Conservation (phyloP, 2,797 vertebrate species). For the Pangasius mekongensis region DNA sequence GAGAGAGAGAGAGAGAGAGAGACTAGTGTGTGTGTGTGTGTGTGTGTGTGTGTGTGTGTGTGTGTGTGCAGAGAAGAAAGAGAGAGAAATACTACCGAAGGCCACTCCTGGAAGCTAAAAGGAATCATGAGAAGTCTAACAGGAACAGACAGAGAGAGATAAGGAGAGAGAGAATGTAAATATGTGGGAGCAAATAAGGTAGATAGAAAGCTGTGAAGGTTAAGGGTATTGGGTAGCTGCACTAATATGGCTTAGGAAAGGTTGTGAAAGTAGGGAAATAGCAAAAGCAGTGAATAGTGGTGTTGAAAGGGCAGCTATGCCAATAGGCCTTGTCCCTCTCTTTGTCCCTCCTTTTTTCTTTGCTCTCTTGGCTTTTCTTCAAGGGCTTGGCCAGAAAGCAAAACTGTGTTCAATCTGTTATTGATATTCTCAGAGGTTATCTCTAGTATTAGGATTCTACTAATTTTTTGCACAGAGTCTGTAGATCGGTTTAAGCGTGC, state of each 20-base stretch:
- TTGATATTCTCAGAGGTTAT: neutral
- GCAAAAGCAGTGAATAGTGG: neutral
- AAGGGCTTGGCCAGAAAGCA: neutral
- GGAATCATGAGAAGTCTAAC: conserved; percentile 53
- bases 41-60: neutral
- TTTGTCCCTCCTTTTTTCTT: conserved; percentile 7
- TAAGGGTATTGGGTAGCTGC: conserved; percentile 13
- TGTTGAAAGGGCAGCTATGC: conserved; percentile 19
- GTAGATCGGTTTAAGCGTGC: neutral
- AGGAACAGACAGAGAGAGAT: conserved; percentile 46
- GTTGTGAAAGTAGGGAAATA: conserved; percentile 4
- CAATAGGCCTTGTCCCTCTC: conserved; percentile 9
- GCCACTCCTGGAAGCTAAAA: conserved; percentile 46
- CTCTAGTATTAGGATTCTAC: conserved; percentile 9
- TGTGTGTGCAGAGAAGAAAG: neutral
- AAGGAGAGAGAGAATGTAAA: conserved; percentile 35
- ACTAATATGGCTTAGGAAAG: neutral
- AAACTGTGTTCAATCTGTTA: neutral
- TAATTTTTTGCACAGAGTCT: neutral
- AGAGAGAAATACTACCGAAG: conserved; percentile 31
- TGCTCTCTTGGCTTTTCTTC: conserved; percentile 3
- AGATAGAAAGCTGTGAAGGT: conserved; percentile 21
- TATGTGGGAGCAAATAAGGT: neutral
- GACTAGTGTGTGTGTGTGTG: neutral
- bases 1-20: neutral